Base-by-base conservation (phyloP, 2,113 vertebrate species). In the Psephotus haematonotus region DNA sequence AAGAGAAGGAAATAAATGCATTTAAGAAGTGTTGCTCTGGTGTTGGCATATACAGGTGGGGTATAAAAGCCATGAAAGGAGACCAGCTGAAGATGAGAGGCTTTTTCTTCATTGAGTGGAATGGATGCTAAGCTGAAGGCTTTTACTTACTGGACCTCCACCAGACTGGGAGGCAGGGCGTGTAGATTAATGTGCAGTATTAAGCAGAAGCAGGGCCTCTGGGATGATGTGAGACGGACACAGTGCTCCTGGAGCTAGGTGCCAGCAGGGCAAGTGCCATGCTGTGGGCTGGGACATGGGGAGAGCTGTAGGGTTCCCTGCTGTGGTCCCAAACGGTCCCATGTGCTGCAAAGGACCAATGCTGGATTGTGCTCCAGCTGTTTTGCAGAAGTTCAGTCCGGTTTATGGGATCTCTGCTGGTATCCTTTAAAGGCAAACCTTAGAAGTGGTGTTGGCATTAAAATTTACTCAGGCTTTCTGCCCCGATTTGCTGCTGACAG, bases 301-400 rank as follows among this genome's bases (percentile, higher is more conserved):
- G 3, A 44, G 28, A 39, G 37, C 27, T 64, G 44, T 28, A 1
- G 6, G 43, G n/a, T 44, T 88, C 47, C 53, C 28, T 74, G 59
- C 67, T 19, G 4, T 0, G 0, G 28, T 33, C 31, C 15, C 3
- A 4, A 52, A 9, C 0, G 1, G 17, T 47, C 57, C 7, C 0
- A 2, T 19, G 10, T 2, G 1, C 69, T 49, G 69, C 57, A 28
- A 19, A 75, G 39, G 23, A 35, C 50, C 33, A 0, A 0, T n/a
- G 55, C 41, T 87, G 67, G 57, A 25, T 82, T 1, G 0, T 35
- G 31, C 20, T 57, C 25, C 31, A 35, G 47, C 59, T 46, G 24
- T 19, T 52, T 17, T 62, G 47, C 22, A 11, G 11, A 71, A 79
- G 27, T 14, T 18, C 35, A 27, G 31, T 14, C 28, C 0, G 0